These are phyloP conservation scores for Oreotragus oreotragus DNA, from an alignment of 2,113 vertebrate species.

Conservation along the genomic window DNA sequence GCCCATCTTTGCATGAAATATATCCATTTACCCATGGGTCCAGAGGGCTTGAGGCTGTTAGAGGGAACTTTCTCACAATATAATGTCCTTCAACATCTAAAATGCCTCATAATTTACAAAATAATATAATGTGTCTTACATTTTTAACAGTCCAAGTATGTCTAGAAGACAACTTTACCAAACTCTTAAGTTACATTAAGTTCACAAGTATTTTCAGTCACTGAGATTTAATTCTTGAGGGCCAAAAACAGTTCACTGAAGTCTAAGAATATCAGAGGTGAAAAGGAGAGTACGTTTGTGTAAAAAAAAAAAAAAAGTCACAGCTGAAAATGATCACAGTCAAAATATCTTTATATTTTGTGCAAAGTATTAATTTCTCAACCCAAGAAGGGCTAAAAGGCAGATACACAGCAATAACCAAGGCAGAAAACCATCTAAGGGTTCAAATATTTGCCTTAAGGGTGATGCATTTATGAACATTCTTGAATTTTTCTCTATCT, in stretches of 20 bases:
- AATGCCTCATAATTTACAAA: not conserved
- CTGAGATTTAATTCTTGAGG: not conserved
- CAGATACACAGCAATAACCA: not conserved
- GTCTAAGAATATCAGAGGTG: not conserved
- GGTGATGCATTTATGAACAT: constrained; percentile 15
- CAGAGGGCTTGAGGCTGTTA: not conserved
- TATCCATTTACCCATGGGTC: not conserved
- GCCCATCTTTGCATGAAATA: too few species aligned
- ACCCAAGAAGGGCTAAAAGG: not conserved
- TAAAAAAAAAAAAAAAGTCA: not conserved
- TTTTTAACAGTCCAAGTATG: not conserved
- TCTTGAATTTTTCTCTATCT: constrained; percentile 4
- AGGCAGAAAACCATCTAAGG: not conserved
- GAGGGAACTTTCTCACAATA: not conserved
- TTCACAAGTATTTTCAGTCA: constrained; percentile 41
- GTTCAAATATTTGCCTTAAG: constrained; percentile 36
- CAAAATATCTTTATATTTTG: not conserved
- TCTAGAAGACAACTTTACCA: not conserved
- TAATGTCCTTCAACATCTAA: not conserved
- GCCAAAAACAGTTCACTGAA: not conserved
- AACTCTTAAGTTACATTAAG: not conserved
- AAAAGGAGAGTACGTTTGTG: not conserved
- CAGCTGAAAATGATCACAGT: constrained; percentile 49
- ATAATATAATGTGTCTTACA: not conserved
- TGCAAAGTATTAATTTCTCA: constrained; percentile 8